Conservation (phyloP, 2,888 invertebrate genomes). For the Spodoptera exigua region DNA sequence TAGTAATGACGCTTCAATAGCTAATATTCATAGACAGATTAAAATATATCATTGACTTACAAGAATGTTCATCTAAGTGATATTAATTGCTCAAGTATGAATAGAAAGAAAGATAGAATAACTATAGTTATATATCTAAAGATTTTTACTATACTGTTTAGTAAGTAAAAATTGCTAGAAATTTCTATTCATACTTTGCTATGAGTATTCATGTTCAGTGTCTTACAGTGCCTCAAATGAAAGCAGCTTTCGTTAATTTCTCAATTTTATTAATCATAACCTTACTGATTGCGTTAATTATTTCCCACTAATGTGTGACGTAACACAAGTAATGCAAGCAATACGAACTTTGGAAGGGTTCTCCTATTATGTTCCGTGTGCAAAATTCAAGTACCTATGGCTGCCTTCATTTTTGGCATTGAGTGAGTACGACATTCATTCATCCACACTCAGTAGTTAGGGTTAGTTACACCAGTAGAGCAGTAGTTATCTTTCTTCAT, state of each 20-base stretch:
- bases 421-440: constrained; percentile 23
- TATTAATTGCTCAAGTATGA: constrained; percentile 29
- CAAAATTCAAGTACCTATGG: constrained; percentile 18
- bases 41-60: constrained; percentile 37
- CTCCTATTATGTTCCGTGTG: constrained; percentile 11
- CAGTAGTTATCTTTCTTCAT: constrained; percentile 51
- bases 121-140: too few species aligned
- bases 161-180: background rate
- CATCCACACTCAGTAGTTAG: constrained; percentile 52
- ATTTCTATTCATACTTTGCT: constrained; percentile 34
- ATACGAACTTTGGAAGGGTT: constrained; percentile 42
- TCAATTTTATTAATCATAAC: constrained; percentile 17
- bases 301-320: constrained; percentile 5
- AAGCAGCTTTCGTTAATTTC: constrained; percentile 45
- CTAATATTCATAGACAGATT: constrained; percentile 44
- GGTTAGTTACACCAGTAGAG: constrained; percentile 53
- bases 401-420: constrained; percentile 42
- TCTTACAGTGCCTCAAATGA: constrained; percentile 31
- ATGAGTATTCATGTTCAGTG: constrained; percentile 40
- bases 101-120: constrained; percentile 8
- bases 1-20: constrained; percentile 53
- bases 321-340: background rate
- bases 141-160: too few species aligned
- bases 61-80: constrained; percentile 21
- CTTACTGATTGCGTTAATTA: constrained; percentile 18